phyloP scores from a whole-genome alignment of 92 coral and sea anemone genomes.

The Porites evermanni region DNA sequence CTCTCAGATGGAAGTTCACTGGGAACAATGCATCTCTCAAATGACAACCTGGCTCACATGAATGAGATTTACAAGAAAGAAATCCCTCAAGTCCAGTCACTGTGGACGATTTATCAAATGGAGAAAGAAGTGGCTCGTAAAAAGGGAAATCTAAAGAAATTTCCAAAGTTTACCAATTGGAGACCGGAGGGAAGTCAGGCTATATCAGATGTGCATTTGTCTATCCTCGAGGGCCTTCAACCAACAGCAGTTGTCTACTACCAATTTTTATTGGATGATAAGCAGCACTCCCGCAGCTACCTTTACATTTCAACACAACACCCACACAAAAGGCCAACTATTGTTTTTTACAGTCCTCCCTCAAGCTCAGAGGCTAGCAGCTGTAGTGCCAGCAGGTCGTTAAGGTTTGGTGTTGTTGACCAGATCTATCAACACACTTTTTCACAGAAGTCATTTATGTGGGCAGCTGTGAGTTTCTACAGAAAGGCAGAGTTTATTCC shows the following conservation, averaged over 20 bases:
- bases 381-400: background rate
- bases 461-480: slow-evolving; percentile 54
- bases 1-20: background rate
- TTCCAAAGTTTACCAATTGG: slow-evolving; percentile 7
- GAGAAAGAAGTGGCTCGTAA: background rate
- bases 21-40: background rate
- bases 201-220: background rate
- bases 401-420: slow-evolving; percentile 45
- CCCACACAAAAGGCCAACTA: slow-evolving; percentile 41
- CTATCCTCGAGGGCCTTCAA: slow-evolving; percentile 30
- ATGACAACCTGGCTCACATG: background rate
- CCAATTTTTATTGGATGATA: slow-evolving; percentile 4
- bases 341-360: slow-evolving; percentile 42
- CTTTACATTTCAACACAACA: slow-evolving; percentile 43
- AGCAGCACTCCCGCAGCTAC: slow-evolving; percentile 52
- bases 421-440: slow-evolving; percentile 30
- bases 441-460: slow-evolving; percentile 42
- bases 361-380: slow-evolving; percentile 1
- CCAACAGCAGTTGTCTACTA: slow-evolving; percentile 30
- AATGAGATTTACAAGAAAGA: too few relatives aligned
- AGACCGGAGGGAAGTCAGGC: slow-evolving; percentile 31
- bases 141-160: background rate
- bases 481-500: background rate
- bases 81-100: background rate
- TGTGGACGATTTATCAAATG: background rate